Evolutionary conservation across 2,797 vertebrate genomes (phyloP), one percentile per base, ranked within the genome.

Genomic region (Rhabdomys pumilio): DNA sequence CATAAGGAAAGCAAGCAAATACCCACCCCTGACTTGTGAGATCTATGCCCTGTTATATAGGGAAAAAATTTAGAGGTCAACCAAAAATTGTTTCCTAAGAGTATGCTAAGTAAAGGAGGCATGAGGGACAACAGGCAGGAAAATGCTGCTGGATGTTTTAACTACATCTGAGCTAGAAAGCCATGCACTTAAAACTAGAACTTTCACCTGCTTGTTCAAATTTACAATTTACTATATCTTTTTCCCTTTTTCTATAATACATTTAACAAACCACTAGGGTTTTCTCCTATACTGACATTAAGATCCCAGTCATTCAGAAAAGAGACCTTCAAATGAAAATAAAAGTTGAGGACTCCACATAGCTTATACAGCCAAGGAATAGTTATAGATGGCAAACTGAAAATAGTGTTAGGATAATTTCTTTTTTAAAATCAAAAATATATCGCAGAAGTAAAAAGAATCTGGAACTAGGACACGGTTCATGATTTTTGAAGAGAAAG

Each of bases 31-130:
- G 34, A 14, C 44, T 31, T 85, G 38, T 84, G 8, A 95, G 20
- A 61, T 50, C 11, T 82, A 10, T 10, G 50, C 7, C 22, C 12
- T 85, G 72, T 89, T 77, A 86, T 13, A 1, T 59, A 77, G 75
- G 72, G 15, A 61, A 93, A 53, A 96, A 94, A 93, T 76, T 20
- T 86, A 1, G 72, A 93, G 15, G 24, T 4, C 17, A 87, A 91
- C 80, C 41, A 67, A 81, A 82, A 72, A 31, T 6, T 63, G 44
- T 17, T 53, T 29, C 44, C 26, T 41, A 75, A 47, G 3, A 6
- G 0, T 50, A 61, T 15, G 24, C 20, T 65, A 26, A 38, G 65
- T 17, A 91, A 89, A 73, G 4, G 4, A 61, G 17, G 72, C n/a
- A 1, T 47, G 9, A 31, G 7, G 47, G 34, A 14, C 19, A 47